Percentiles rank a stretch among this genome's conserved stretches.
Conservation (phyloP, 2,113 vertebrate species). For the human region GRCh38 chr9:101659501-101660000, state of each 20-base stretch:
- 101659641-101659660: slow-evolving; percentile 55
- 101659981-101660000: neutral
- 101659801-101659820: slow-evolving; percentile 73
- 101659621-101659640: slow-evolving; percentile 37
- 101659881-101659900: slow-evolving; percentile 60
- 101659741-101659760: slow-evolving; percentile 73
- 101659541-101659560: neutral
- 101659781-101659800: slow-evolving; percentile 65
- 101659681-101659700: slow-evolving; percentile 49
- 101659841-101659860: slow-evolving; percentile 69
- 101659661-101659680: slow-evolving; percentile 50
- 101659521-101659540: neutral
- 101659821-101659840: slow-evolving; percentile 66
- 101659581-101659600: neutral
- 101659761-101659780: slow-evolving; percentile 68
- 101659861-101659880: slow-evolving; percentile 47
- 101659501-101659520: neutral
- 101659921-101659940: slow-evolving; percentile 39
- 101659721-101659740: slow-evolving; percentile 66
- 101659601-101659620: neutral
- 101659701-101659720: slow-evolving; percentile 48
- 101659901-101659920: slow-evolving; percentile 38
- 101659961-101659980: neutral
- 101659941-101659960: slow-evolving; percentile 21
- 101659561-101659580: neutral